Evolutionary conservation across 2,113 vertebrate genomes (phyloP), one percentile per base, ranked within the genome.

Genomic region (Brachyhypopomus occidentalis): DNA sequence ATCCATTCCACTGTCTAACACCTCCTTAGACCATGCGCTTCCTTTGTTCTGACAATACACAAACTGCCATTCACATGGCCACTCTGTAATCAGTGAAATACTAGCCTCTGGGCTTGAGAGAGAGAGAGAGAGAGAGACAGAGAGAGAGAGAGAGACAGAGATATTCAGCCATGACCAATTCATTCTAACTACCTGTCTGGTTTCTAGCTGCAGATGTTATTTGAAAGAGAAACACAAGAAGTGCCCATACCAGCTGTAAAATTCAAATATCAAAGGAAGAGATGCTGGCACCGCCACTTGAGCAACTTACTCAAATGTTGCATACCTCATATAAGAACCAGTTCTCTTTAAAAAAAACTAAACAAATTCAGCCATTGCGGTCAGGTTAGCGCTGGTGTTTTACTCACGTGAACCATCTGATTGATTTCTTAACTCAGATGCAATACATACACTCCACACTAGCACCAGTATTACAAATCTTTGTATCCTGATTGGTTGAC

Each of bases 11-110:
- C 86, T 92, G 93, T 94, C 94, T 94, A 92, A 93, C 94, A 94
- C 93, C 92, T 94, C 91, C 90, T 93, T 93, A 93, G 92, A 93
- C 90, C 85, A 91, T 82, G 89, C 92, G 90, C 60, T 84, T 89
- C 89, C 92, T 94, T 94, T 94, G 93, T 94, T 94, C 94, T 94
- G 93, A 93, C 93, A 94, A 94, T 94, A 94, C 94, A 93, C 94
- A 94, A 94, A 92, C 91, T 89, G 89, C 92, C 92, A 93, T 94
- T 94, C 92, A 94, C 90, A 94, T 91, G 89, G 90, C 87, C 86
- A 91, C 92, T 94, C 92, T 94, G 92, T 94, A 94, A 94, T 94
- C 93, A 94, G 92, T 92, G 94, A 94, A 94, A 94, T 89, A 94
- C 93, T 92, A 93, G 92, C 93, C 93, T 85, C 88, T 89, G 89